Evolutionary conservation across 2,113 vertebrate species (phyloP).

Genomic region (Hippotragus niger): DNA sequence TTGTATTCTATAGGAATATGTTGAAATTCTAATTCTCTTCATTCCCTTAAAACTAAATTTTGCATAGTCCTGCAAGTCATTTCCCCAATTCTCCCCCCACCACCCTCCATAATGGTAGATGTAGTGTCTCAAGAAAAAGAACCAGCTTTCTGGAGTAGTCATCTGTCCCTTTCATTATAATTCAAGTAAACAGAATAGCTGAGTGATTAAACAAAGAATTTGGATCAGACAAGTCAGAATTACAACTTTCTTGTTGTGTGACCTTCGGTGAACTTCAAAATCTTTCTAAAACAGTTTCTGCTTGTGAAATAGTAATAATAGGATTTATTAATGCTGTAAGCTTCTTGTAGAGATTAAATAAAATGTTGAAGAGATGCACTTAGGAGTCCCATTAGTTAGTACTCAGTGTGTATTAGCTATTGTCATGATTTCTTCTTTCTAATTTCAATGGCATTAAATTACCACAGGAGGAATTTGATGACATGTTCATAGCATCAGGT

Average conservation of each 20-base stretch:
- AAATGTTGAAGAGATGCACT: background rate
- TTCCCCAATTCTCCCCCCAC: no score
- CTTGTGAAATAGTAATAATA: background rate
- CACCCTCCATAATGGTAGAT: accelerated
- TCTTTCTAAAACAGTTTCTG: background rate
- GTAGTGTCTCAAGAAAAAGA: background rate
- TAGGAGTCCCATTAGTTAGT: background rate
- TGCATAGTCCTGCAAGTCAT: background rate
- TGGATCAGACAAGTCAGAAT: background rate
- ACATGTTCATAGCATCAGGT: background rate
- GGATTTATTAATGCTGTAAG: background rate
- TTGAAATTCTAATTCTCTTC: background rate
- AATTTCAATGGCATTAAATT: background rate
- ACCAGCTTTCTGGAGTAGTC: background rate
- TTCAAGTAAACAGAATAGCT: background rate
- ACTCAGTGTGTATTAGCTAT: background rate
- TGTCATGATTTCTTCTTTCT: background rate
- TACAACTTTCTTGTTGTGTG: background rate
- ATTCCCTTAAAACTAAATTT: background rate
- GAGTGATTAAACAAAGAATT: background rate
- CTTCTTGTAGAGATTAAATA: background rate
- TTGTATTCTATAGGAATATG: background rate
- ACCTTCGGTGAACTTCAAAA: background rate
- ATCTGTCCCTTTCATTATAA: background rate
- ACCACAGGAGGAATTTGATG: background rate